phyloP scores from a whole-genome alignment of 2,113 vertebrate species.

The Podiceps cristatus region DNA sequence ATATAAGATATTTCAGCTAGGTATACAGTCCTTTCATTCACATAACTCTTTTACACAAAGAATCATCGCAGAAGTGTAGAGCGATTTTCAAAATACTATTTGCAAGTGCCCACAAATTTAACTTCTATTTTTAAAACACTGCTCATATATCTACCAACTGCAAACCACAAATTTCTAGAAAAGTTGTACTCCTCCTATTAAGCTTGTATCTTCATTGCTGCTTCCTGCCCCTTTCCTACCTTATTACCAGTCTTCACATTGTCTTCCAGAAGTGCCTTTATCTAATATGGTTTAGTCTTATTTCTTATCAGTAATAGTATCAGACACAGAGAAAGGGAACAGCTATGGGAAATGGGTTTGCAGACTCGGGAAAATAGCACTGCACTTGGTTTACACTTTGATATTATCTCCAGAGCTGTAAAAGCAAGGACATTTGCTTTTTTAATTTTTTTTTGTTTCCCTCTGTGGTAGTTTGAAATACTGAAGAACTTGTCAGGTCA shows the following conservation, averaged over 20 bases:
- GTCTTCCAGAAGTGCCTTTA: neutral
- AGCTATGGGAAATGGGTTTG: neutral
- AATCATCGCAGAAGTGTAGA: neutral
- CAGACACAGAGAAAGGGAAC: neutral
- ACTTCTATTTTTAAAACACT: neutral
- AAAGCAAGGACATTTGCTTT: neutral
- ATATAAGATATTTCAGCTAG: neutral
- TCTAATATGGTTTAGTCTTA: neutral
- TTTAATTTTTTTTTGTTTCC: neutral
- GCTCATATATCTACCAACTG: neutral
- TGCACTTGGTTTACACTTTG: neutral
- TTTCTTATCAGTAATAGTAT: neutral
- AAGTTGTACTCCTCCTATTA: neutral
- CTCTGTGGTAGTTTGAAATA: neutral
- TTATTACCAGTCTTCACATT: neutral
- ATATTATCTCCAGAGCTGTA: neutral
- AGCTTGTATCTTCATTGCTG: neutral
- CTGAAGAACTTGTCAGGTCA: conserved; percentile 1
- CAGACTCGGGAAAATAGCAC: neutral
- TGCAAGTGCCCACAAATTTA: neutral
- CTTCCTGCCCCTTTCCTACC: neutral
- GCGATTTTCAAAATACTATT: neutral
- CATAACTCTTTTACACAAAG: neutral
- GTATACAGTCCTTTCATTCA: neutral
- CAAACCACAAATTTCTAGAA: neutral